Conservation (phyloP, 2,797 vertebrate genomes). For the Australoheros facetus region DNA sequence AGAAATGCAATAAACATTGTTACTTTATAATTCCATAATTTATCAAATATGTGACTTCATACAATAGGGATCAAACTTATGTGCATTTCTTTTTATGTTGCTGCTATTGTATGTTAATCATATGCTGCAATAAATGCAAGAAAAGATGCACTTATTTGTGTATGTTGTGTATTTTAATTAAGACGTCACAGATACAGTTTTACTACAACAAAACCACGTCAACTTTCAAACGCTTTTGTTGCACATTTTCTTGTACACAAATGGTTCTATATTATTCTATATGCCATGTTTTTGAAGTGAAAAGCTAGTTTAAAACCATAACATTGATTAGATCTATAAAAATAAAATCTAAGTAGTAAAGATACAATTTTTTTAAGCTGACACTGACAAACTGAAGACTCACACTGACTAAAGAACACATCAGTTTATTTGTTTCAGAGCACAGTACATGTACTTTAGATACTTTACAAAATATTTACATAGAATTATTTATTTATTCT, state of each 20-base stretch:
- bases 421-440: constrained; percentile 71
- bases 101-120: neutral
- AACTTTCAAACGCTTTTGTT: neutral
- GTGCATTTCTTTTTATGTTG: neutral
- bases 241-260: neutral
- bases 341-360: too few species aligned
- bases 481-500: constrained; percentile 38
- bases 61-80: neutral
- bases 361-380: too few species aligned
- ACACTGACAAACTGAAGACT: constrained; percentile 42
- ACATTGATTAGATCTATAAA: neutral
- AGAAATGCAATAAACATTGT: neutral
- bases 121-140: neutral
- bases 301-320: neutral
- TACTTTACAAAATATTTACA: constrained; percentile 84
- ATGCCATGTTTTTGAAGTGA: neutral
- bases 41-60: neutral
- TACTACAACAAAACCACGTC: neutral
- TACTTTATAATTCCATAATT: neutral
- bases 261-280: rapidly evolving
- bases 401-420: constrained; percentile 50
- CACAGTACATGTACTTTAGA: constrained; percentile 65
- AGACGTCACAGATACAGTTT: rapidly evolving
- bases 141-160: neutral
- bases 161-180: neutral